Evolutionary conservation across 35 echinoderm and acorn worm genomes (phyloP), one percentile per base, ranked within the genome.

Genomic region (Holothuria glaberrima): DNA sequence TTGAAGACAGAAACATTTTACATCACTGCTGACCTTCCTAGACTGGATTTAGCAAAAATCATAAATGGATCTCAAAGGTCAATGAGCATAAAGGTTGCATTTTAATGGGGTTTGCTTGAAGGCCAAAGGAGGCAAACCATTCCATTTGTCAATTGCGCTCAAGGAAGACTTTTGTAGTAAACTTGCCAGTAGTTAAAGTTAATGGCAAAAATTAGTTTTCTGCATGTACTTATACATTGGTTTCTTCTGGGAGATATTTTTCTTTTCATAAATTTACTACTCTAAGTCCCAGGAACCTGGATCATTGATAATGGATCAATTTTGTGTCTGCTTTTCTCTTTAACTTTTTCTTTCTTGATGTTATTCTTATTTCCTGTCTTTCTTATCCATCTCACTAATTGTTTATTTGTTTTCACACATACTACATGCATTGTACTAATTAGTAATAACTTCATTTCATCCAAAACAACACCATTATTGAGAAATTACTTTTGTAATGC

Each of bases 401-500:
- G 18, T 65, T 21, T 21, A 28, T 65, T 24, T 65, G 16, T 61
- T 65, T 65, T 65, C 21, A 24, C 60, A 64, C 60, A 12, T 64
- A 9, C 62, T 20, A 20, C 62, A 65, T 0, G 62, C 17, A 9
- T 21, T 65, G 62, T 41, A 20, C 9, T 12, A 16, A 12, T 21
- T 65, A 20, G 36, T 41, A 41, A n/a, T n/a, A n/a, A n/a, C n/a
- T 61, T 65, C 17, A 65, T 65, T 65, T 65, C 62, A 65, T 65
- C 62, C 62, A 9, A 65, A 21, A 21, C 62, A 28, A 65, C 21
- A 12, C 17, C 17, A 65, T 16, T 65, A 7, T 65, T 65, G 21
- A 65, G 21, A 21, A 21, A 21, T 6, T 12, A 28, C 28, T 9
- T 65, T 16, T 7, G 62, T 28, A 20, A 28, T 28, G 17, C 28